Percentiles rank a stretch among this genome's conserved stretches.
These are phyloP conservation scores for Plutella xylostella DNA, from an alignment of 2,888 invertebrate species.

Conservation along the genomic window DNA sequence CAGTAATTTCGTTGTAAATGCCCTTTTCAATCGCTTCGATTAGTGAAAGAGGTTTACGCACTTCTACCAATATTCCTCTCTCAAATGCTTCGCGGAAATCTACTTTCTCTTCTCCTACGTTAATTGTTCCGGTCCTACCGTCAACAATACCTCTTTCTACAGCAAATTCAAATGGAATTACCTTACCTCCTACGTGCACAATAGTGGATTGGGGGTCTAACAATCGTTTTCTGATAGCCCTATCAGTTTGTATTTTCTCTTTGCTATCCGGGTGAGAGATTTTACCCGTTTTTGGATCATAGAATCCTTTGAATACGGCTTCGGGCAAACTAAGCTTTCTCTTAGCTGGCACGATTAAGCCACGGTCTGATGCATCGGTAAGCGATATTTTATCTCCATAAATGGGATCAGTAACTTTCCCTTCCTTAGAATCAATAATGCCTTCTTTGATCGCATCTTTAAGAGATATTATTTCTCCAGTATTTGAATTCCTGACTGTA, in stretches of 20 bases:
- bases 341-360: conserved; percentile 84
- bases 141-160: conserved; percentile 82
- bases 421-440: conserved; percentile 82
- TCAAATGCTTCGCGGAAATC: conserved; percentile 90
- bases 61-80: conserved; percentile 83
- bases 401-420: conserved; percentile 81
- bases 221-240: conserved; percentile 86
- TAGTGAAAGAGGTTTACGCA: conserved; percentile 82
- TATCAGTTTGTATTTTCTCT: conserved; percentile 82
- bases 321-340: conserved; percentile 87
- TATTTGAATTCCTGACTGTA: conserved; percentile 83
- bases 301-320: conserved; percentile 92
- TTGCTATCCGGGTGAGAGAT: conserved; percentile 84
- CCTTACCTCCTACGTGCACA: conserved; percentile 83
- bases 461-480: conserved; percentile 83
- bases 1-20: conserved; percentile 81
- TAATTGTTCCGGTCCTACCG: conserved; percentile 77
- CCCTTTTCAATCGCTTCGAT: conserved; percentile 86
- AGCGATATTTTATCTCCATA: conserved; percentile 81
- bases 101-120: conserved; percentile 72
- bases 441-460: conserved; percentile 82
- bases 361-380: conserved; percentile 86
- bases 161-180: conserved; percentile 86
- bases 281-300: conserved; percentile 86
- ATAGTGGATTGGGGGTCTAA: conserved; percentile 89